Evolutionary conservation across 1,140 invertebrate genomes (phyloP).

Genomic region (Lanistes nyassanus): DNA sequence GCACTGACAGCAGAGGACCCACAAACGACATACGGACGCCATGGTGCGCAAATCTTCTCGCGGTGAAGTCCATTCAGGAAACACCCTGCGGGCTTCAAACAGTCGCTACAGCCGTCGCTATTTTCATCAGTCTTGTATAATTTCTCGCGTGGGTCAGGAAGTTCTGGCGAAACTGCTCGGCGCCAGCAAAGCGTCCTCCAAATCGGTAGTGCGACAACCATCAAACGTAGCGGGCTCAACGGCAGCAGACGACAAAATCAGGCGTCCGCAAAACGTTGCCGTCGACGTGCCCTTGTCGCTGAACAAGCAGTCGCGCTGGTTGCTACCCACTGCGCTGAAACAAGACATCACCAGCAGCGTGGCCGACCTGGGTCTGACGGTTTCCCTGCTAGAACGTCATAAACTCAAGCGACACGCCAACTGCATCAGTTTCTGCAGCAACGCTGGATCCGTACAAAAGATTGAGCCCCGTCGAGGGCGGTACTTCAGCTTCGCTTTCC

Average conservation of each 20-base stretch:
- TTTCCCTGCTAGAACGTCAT: slow-evolving; percentile 37
- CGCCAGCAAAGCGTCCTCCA: not conserved
- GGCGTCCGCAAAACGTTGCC: not conserved
- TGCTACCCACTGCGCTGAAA: slow-evolving; percentile 26
- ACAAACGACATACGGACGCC: slow-evolving; percentile 4
- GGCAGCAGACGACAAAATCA: not conserved
- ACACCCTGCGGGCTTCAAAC: slow-evolving; percentile 31
- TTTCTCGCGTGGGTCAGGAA: slow-evolving; percentile 9
- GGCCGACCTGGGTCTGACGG: slow-evolving; percentile 12
- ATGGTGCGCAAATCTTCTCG: slow-evolving; percentile 29
- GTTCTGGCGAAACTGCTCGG: slow-evolving; percentile 1
- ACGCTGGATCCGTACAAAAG: slow-evolving; percentile 18
- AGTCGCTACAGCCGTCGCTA: slow-evolving; percentile 27
- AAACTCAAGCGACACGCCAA: slow-evolving; percentile 36
- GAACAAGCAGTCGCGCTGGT: slow-evolving; percentile 41
- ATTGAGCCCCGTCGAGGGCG: slow-evolving; percentile 17
- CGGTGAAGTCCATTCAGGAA: slow-evolving; percentile 30
- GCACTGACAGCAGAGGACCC: too few species aligned
- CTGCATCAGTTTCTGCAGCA: slow-evolving; percentile 36
- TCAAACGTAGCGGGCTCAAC: not conserved
- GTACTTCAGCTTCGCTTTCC: slow-evolving; percentile 27
- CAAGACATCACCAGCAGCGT: slow-evolving; percentile 27
- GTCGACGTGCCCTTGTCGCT: slow-evolving; percentile 34
- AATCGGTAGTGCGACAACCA: too few species aligned
- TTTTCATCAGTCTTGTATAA: slow-evolving; percentile 22